phyloP scores from a whole-genome alignment of 2,888 invertebrate species.

The Cepaea hortensis region DNA sequence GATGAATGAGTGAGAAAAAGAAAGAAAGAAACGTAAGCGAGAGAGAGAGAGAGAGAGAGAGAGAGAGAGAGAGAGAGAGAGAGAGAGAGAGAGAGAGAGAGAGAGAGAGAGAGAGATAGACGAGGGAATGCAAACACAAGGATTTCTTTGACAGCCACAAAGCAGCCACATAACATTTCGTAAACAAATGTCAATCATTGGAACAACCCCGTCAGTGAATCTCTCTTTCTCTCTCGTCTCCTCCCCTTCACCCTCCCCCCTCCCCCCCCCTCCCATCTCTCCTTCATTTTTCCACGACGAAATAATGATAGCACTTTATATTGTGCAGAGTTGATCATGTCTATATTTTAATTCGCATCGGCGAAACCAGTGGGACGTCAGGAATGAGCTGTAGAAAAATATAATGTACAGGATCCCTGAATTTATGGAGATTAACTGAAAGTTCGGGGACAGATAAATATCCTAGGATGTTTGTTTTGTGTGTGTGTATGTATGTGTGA shows the following conservation, averaged over 20 bases:
- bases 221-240: not conserved
- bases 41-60: not conserved
- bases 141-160: not conserved
- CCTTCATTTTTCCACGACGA: not conserved
- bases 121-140: no score
- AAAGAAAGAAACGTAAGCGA: not conserved
- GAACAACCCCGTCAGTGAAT: not conserved
- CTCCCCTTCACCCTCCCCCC: no score
- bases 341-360: no score
- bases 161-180: not conserved
- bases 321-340: no score
- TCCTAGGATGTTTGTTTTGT: no score
- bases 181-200: not conserved
- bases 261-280: not conserved
- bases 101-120: not conserved
- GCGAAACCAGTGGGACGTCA: no score
- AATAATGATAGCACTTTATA: not conserved
- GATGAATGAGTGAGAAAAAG: not conserved
- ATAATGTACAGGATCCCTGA: no score
- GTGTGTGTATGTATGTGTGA: no score
- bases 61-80: not conserved
- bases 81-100: not conserved
- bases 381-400: no score
- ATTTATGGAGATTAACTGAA: no score
- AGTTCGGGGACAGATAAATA: no score